Evolutionary conservation across 2,797 vertebrate species (phyloP).

Genomic region (Spinibarbus caldwelli): DNA sequence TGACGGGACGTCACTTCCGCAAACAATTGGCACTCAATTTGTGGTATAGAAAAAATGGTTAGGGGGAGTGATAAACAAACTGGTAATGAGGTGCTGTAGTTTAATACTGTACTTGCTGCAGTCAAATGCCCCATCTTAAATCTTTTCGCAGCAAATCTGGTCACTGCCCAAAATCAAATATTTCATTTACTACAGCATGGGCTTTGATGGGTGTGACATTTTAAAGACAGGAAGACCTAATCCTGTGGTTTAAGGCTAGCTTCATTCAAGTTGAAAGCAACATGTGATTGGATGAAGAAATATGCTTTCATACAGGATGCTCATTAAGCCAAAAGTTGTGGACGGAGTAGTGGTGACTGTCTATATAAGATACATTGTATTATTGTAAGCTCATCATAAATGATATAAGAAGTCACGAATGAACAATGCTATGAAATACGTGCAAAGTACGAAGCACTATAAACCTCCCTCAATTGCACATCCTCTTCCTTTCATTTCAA

Average conservation of each 20-base stretch:
- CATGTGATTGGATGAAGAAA: conserved; percentile 3
- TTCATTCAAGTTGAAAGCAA: not conserved
- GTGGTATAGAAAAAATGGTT: conserved; percentile 60
- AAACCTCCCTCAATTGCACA: conserved; percentile 54
- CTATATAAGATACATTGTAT: conserved; percentile 32
- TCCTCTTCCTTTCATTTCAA: conserved; percentile 46
- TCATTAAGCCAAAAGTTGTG: not conserved
- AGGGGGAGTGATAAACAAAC: conserved; percentile 41
- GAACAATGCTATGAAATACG: conserved; percentile 46
- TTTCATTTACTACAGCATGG: not conserved
- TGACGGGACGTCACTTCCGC: conserved; percentile 70
- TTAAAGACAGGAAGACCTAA: conserved; percentile 1
- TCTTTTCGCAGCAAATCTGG: not conserved
- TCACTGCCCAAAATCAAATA: too few species aligned
- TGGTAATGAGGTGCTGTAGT: conserved; percentile 61
- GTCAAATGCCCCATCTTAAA: not conserved
- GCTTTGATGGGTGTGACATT: conserved; percentile 6
- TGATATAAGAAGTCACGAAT: conserved; percentile 29
- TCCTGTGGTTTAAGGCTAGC: conserved; percentile 30
- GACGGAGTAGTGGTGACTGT: conserved; percentile 30
- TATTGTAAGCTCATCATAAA: conserved; percentile 40
- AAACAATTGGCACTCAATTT: conserved; percentile 74
- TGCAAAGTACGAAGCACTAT: conserved; percentile 48
- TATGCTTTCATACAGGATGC: conserved; percentile 8
- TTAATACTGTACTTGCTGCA: conserved; percentile 47